These are phyloP conservation scores for Ailurus styani DNA, from an alignment of 2,113 vertebrate genomes.

Conservation along the genomic window DNA sequence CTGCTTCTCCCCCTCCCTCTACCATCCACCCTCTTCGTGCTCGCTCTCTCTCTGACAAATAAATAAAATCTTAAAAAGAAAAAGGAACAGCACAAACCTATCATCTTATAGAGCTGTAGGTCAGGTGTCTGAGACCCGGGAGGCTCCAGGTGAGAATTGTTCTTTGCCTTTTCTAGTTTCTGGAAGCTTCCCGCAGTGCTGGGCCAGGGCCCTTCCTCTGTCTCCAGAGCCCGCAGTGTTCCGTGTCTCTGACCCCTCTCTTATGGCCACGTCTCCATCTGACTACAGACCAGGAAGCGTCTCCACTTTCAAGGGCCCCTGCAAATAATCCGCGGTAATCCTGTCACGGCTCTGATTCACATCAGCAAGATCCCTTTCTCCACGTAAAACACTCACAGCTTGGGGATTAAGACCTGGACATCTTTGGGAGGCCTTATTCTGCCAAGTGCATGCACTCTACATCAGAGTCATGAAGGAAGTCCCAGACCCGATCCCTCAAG, in stretches of 20 bases:
- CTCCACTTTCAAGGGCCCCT: background rate
- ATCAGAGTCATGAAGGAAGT: rapidly evolving
- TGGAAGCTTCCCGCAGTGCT: background rate
- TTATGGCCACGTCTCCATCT: rapidly evolving
- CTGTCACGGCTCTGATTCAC: background rate
- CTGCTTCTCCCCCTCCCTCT: no score
- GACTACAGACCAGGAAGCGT: background rate
- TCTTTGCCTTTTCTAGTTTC: background rate
- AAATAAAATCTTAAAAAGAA: background rate
- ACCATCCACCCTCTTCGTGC: no score
- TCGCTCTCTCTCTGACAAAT: no score
- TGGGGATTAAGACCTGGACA: background rate
- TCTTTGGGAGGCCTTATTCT: background rate
- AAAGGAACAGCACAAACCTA: background rate
- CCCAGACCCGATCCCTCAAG: background rate
- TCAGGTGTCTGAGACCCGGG: background rate
- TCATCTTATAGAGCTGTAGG: background rate
- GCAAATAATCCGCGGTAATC: background rate
- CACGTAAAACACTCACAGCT: background rate
- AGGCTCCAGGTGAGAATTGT: background rate
- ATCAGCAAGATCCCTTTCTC: background rate
- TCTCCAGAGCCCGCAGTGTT: background rate
- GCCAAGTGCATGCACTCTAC: rapidly evolving
- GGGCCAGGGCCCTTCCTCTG: background rate
- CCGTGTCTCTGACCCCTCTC: background rate